phyloP scores from a whole-genome alignment of 2,797 vertebrate genomes.

The Argya squamiceps region DNA sequence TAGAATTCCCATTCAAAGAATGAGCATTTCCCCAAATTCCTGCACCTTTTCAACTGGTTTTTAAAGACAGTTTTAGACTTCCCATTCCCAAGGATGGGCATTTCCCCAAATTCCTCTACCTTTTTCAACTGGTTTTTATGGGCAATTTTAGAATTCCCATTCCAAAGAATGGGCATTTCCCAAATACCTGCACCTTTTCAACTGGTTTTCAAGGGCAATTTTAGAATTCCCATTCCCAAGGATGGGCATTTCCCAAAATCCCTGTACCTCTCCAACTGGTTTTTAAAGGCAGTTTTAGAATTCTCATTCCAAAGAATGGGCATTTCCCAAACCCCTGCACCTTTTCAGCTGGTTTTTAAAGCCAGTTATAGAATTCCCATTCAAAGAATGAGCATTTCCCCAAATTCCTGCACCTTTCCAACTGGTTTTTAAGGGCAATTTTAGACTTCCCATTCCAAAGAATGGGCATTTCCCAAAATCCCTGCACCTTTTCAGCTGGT shows the following conservation, averaged over 20 bases:
- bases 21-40: not conserved
- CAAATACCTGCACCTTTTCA: not conserved
- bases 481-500: rapidly evolving
- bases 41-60: not conserved
- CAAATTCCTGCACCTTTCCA: not conserved
- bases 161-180: too few relatives aligned
- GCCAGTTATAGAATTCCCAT: too few relatives aligned
- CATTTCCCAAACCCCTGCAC: not conserved
- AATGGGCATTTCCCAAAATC: not conserved
- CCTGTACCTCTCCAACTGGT: rapidly evolving
- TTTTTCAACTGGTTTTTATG: too few relatives aligned
- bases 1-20: not conserved
- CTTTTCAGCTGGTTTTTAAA: not conserved
- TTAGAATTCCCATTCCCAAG: rapidly evolving
- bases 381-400: not conserved
- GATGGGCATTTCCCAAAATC: not conserved
- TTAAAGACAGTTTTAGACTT: not conserved
- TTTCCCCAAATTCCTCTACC: not conserved
- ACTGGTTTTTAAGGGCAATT: not conserved
- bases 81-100: not conserved
- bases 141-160: too few relatives aligned
- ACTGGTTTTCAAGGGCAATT: not conserved
- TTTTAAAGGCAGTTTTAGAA: not conserved
- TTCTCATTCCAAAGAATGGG: too few relatives aligned
- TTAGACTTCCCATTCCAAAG: rapidly evolving